phyloP scores from a whole-genome alignment of 2,888 invertebrate species.

The Cerastoderma edule region DNA sequence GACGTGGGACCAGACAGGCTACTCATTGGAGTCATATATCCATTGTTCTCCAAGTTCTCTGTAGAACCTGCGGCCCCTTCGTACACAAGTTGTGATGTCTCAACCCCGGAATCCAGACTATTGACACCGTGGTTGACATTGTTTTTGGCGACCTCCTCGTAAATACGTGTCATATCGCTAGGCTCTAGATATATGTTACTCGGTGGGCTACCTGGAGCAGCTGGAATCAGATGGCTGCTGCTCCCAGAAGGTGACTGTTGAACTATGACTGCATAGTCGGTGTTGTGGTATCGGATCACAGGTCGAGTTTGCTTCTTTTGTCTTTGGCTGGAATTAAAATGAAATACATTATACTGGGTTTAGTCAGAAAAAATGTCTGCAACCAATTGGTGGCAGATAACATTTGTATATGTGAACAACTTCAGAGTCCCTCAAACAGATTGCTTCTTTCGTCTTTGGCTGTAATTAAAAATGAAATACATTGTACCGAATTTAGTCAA shows the following conservation, averaged over 20 bases:
- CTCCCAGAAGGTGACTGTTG: conserved; percentile 29
- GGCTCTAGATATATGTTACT: conserved; percentile 72
- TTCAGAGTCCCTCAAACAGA: too few relatives aligned
- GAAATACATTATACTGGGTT: too few relatives aligned
- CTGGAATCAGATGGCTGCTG: conserved; percentile 20
- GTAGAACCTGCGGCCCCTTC: conserved; percentile 43
- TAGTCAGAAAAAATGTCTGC: too few relatives aligned
- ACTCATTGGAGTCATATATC: conserved; percentile 19
- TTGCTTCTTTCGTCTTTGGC: conserved; percentile 52
- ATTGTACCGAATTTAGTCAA: too few relatives aligned
- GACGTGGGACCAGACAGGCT: conserved; percentile 47
- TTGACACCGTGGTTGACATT: conserved; percentile 37
- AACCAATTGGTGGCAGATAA: too few relatives aligned
- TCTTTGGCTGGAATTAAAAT: conserved; percentile 53
- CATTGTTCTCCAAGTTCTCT: conserved; percentile 32
- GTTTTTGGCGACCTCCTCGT: conserved; percentile 69
- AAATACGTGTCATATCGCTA: conserved; percentile 62
- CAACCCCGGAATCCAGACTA: conserved; percentile 14
- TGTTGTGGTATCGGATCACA: conserved; percentile 46
- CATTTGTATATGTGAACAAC: too few relatives aligned
- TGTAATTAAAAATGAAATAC: conserved; percentile 45
- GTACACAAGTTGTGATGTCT: conserved; percentile 40
- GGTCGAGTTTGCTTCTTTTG: conserved; percentile 46
- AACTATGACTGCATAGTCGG: conserved; percentile 51
- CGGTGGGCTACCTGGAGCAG: conserved; percentile 45